These are phyloP conservation scores for Machaerirhynchus nigripectus DNA, from an alignment of 2,113 vertebrate genomes.

Conservation along the genomic window DNA sequence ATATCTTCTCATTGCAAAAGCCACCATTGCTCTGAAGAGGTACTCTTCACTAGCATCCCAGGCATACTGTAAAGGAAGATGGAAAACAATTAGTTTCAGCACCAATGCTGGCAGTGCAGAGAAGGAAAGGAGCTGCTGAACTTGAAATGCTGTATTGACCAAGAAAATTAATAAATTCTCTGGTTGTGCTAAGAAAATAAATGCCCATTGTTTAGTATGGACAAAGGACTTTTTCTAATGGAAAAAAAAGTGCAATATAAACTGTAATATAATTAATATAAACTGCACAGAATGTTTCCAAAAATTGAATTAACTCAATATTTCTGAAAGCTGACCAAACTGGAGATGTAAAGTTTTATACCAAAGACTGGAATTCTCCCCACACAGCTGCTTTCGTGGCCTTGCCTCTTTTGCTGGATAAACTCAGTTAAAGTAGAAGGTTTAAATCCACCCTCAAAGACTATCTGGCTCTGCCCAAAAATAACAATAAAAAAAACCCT, in stretches of 20 bases:
- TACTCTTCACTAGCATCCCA: slow-evolving; percentile 90
- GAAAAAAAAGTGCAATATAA: not conserved
- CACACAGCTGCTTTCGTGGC: not conserved
- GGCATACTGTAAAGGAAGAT: slow-evolving; percentile 79
- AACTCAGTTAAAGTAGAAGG: not conserved
- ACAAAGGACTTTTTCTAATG: not conserved
- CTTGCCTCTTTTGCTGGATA: not conserved
- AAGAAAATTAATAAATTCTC: not conserved
- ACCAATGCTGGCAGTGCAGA: not conserved
- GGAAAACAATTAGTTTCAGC: slow-evolving; percentile 16
- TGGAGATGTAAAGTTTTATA: not conserved
- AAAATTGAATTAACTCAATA: not conserved
- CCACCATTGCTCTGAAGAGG: slow-evolving; percentile 88
- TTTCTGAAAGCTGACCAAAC: not conserved
- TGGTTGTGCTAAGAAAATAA: not conserved
- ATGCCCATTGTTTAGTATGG: not conserved
- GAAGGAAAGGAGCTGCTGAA: not conserved
- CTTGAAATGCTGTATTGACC: not conserved
- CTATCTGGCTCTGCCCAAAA: not conserved
- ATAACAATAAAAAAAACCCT: not conserved
- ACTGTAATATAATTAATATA: not conserved
- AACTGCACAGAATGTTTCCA: not conserved
- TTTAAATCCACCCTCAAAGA: not conserved
- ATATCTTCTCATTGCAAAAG: slow-evolving; percentile 86
- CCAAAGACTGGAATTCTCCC: not conserved